Base-by-base conservation (phyloP, 2,113 vertebrate genomes). In the Alethe castanea region DNA sequence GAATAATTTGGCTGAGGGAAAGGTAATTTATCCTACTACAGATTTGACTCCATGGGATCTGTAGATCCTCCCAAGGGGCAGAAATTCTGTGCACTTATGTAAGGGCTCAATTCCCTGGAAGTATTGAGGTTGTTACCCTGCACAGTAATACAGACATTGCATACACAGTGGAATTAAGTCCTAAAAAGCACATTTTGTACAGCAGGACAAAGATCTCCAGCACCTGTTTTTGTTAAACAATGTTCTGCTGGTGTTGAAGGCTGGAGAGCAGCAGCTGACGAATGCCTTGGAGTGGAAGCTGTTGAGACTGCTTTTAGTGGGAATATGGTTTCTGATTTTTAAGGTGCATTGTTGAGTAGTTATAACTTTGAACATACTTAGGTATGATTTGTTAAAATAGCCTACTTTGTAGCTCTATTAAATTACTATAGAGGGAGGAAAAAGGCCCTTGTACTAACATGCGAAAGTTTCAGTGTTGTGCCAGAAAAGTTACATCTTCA, bases 31-130 rank as follows among this genome's bases (percentile, higher is more conserved):
- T 81, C 44, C 23, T 14, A 1, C 22, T 26, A 0, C 9, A 35
- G 48, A 8, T 79, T 14, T 48, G 53, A 12, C 5, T 54, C 2
- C 2, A 0, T 48, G 53, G 23, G 57, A 8, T 36, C 5, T 47
- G 57, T 9, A 62, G 60, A 5, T 40, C 17, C 24, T 64, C n/a
- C 26, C 28, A 2, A 16, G 67, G 57, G 38, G 42, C 35, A 45
- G 48, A 26, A 77, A 23, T 36, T 53, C 83, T 67, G 2, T 53
- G 64, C 12, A 1, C 7, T 23, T 84, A 9, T 11, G 12, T 7
- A 61, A 74, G 33, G 45, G 10, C 45, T 80, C 38, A 26, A 0
- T 77, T 53, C 59, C 25, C 11, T 61, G 45, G 29, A 13, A 56
- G 12, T 47, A 13, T 1, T 31, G 7, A 36, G 26, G 24, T 13